phyloP scores from a whole-genome alignment of 2,797 vertebrate species.

The Centropyge bicolor region DNA sequence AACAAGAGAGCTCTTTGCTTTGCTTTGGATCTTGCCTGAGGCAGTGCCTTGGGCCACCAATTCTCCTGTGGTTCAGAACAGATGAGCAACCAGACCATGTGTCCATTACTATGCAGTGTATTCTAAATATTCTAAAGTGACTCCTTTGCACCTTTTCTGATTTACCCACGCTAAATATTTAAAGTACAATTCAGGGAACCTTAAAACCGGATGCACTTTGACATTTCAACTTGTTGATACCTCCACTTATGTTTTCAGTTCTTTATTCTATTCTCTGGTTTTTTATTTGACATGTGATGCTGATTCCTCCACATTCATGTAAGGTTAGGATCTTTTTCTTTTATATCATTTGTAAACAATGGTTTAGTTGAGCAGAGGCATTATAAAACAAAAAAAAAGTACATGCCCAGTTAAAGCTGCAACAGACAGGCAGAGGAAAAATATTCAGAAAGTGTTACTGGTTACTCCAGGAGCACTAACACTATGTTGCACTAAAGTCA shows the following conservation, averaged over 20 bases:
- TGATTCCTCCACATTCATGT: neutral
- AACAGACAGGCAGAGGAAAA: neutral
- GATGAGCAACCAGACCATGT: conserved; percentile 74
- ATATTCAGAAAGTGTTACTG: neutral
- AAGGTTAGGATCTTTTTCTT: neutral
- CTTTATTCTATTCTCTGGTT: neutral
- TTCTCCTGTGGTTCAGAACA: conserved; percentile 77
- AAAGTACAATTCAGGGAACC: conserved; percentile 16
- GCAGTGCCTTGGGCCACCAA: conserved; percentile 74
- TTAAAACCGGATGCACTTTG: conserved; percentile 22
- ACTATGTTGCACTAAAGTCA: neutral
- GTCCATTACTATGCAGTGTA: conserved; percentile 67
- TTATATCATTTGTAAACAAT: neutral
- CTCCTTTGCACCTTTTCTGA: conserved; percentile 62
- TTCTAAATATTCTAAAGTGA: conserved; percentile 57
- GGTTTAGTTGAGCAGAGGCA: neutral
- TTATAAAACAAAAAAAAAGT: neutral
- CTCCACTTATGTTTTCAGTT: rapidly evolving
- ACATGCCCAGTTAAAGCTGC: neutral
- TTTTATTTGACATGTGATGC: neutral
- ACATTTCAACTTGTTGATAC: conserved; percentile 47
- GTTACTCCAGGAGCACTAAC: neutral
- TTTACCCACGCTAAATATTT: conserved; percentile 65
- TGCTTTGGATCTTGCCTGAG: conserved; percentile 72
- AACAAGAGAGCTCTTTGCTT: conserved; percentile 69